phyloP scores from a whole-genome alignment of 2,797 vertebrate genomes.

The Pseudochaenichthys georgianus region DNA sequence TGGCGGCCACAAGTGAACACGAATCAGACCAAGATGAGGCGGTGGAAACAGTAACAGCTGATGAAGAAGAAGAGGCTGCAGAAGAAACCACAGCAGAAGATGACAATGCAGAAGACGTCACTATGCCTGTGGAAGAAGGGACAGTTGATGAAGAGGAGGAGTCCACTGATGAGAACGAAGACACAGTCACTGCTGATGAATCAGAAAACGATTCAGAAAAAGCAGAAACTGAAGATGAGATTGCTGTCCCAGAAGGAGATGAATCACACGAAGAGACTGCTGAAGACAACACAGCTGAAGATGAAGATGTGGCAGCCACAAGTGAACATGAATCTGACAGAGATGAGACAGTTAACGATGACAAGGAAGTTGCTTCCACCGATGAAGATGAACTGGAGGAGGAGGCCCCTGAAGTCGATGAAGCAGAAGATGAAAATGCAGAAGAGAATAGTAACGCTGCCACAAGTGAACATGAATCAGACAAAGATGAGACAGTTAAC shows the following conservation, averaged over 20 bases:
- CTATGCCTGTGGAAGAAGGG: not conserved
- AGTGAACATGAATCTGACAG: constrained; percentile 34
- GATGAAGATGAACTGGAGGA: too few relatives aligned
- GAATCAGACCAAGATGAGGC: constrained; percentile 19
- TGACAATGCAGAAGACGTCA: constrained; percentile 21
- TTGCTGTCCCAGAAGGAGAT: too few relatives aligned
- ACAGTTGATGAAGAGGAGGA: constrained; percentile 6
- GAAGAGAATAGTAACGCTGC: too few relatives aligned
- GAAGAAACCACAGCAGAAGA: constrained; percentile 7
- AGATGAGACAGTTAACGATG: too few relatives aligned
- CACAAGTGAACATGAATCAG: constrained; percentile 18
- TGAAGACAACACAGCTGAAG: too few relatives aligned
- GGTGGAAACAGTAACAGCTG: constrained; percentile 5
- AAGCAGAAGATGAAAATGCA: too few relatives aligned
- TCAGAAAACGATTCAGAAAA: constrained; percentile 9
- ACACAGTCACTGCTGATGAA: not conserved
- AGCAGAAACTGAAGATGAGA: constrained; percentile 21
- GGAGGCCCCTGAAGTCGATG: too few relatives aligned
- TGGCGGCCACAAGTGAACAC: not conserved
- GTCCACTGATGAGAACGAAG: constrained; percentile 18
- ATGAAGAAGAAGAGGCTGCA: constrained; percentile 13
- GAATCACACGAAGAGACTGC: too few relatives aligned
- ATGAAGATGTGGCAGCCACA: constrained; percentile 3
- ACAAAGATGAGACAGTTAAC: not conserved
- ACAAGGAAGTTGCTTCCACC: too few relatives aligned